Base-by-base conservation (phyloP, 2,113 vertebrate genomes). In the Chloroceryle aenea region DNA sequence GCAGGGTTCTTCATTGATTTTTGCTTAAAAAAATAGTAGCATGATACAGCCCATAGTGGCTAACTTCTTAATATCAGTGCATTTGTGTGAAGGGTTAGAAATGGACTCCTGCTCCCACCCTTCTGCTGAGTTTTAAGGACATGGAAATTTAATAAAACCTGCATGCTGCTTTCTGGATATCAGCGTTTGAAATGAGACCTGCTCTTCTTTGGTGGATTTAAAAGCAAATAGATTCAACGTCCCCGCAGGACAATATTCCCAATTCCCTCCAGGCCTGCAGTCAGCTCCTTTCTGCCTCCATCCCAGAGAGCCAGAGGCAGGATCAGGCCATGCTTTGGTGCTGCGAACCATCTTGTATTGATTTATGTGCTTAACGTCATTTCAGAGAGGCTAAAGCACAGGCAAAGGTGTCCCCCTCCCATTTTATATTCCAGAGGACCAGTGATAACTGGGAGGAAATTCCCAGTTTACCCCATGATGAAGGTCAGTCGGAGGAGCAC, bases 1-100 rank as follows among this genome's bases (percentile, higher is more conserved):
- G 95, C 92, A 93, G 90, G 95, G 95, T 89, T 96, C 96, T 94
- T 68, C 88, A 90, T 92, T 62, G 93, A 97, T 95, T 96, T 93
- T 56, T 93, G 20, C 76, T 75, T 92, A 30, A 87, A 93, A 93
- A 92, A 78, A 87, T 20, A 67, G 62, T 38, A 6, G 7, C 4
- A 82, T 26, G 62, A 94, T 73, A 82, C 84, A 96, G 91, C 48
- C 58, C 80, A 26, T 7, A 27, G 77, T 85, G 90, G 27, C 61
- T 77, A 89, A 93, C 80, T 94, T 91, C 81, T 91, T 90, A 85
- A 87, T 76, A 52, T 84, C 61, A 14, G 43, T 8, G 56, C 40
- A 27, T 43, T 64, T 2, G 12, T 2, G 12, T 27, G 38, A 85
- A 81, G 90, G 76, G 85, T 69, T 78, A 45, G 61, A 43, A 55